Evolutionary conservation across 30 jellyfish, hydroid and myxozoan genomes (phyloP), one percentile per base, ranked within the genome.

Genomic region (Mastigias papua): DNA sequence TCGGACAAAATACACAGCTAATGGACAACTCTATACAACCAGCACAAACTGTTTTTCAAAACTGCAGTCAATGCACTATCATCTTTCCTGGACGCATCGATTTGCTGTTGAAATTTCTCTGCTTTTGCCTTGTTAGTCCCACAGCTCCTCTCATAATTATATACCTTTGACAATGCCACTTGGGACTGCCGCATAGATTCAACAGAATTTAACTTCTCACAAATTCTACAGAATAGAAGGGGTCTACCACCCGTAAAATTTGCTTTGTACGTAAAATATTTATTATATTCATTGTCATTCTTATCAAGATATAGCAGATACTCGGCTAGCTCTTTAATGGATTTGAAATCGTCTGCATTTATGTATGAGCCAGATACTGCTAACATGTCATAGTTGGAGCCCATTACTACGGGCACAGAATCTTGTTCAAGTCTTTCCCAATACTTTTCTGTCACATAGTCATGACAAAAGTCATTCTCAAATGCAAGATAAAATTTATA

Each of bases 361-460:
- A 95, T 95, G 84, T 83, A 95, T 48, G 99, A 90, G 31, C 97
- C 98, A 1, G 99, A 98, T 21, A 95, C 80, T 21, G 91, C 91
- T 17, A 83, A 69, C 66, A 80, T 68, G 1, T 58, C 91, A 69
- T 95, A 95, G 51, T 70, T 81, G 1, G 97, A 94, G 1, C 98
- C 99, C 98, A 95, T 90, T 6, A 95, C 99, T 65, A 95, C 87
- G 0, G 99, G 99, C 3, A 95, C 96, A 0, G 76, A 60, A 23
- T 85, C 90, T 73, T 85, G 82, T 16, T 32, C 48, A 13, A 90
- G 23, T 60, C 86, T 37, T 61, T 90, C 84, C 96, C 94, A 95
- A 87, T 95, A 95, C 42, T 95, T 95, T 57, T 95, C 99, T 1
- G 99, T 95, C 31, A 95, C 96, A 81, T 95, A 95, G 81, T 95